phyloP scores from a whole-genome alignment of 2,797 vertebrate species.

The Decapterus maruadsi region DNA sequence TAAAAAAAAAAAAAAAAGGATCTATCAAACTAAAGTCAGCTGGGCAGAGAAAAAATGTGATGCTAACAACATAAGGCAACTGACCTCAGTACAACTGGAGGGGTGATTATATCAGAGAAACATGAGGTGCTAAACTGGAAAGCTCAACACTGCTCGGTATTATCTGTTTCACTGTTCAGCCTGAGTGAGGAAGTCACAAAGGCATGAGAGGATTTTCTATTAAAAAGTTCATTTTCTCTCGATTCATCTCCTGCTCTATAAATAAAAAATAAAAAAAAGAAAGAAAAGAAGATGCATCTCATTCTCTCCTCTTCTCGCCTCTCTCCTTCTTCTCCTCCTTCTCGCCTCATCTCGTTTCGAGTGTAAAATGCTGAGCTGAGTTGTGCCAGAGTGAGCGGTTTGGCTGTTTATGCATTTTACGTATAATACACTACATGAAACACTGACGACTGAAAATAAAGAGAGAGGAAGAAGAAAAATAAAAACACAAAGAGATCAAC shows the following conservation, averaged over 20 bases:
- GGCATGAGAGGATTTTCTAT: slow-evolving; percentile 53
- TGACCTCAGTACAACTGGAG: slow-evolving; percentile 68
- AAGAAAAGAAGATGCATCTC: slow-evolving; percentile 39
- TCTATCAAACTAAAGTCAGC: slow-evolving; percentile 61
- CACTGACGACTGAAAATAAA: slow-evolving; percentile 64
- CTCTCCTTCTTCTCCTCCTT: background rate
- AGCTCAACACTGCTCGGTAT: slow-evolving; percentile 52
- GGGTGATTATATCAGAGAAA: slow-evolving; percentile 67
- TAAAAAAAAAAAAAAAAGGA: slow-evolving; percentile 34
- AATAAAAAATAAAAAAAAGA: slow-evolving; percentile 59
- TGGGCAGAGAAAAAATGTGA: slow-evolving; percentile 63
- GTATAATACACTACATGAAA: slow-evolving; percentile 74
- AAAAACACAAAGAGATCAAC: slow-evolving; percentile 74
- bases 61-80: slow-evolving; percentile 77
- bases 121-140: slow-evolving; percentile 60
- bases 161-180: slow-evolving; percentile 53
- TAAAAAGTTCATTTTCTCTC: slow-evolving; percentile 62
- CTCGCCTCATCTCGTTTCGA: slow-evolving; percentile 1
- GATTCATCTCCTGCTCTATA: slow-evolving; percentile 64
- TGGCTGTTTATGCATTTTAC: slow-evolving; percentile 58
- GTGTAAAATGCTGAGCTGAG: slow-evolving; percentile 60
- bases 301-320: slow-evolving; percentile 22
- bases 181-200: slow-evolving; percentile 43
- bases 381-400: slow-evolving; percentile 60
- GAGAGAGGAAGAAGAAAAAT: slow-evolving; percentile 46